Evolutionary conservation across 2,888 invertebrate genomes (phyloP), one percentile per base, ranked within the genome.

Genomic region (Dryobota labecula): DNA sequence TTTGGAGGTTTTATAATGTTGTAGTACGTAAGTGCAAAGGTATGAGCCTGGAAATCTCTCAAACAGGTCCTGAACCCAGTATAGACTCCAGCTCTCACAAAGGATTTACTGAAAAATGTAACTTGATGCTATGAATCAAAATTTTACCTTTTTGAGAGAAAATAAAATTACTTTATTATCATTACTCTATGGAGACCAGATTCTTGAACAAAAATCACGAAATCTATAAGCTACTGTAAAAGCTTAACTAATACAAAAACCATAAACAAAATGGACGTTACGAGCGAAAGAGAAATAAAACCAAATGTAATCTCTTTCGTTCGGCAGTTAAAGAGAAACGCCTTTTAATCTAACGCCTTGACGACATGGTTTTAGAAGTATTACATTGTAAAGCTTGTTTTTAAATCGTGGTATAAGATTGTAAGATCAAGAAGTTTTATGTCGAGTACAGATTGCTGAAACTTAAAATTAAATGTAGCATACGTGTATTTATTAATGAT

Each of bases 221-320:
- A 11, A n/a, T 24, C 5, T 13, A 24, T 6, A 49, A 24, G 13
- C 5, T 24, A 24, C 49, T 49, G 6, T 24, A 49, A 24, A 24
- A 24, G 7, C 27, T 51, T 51, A 49, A 78, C 41, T 69, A 70
- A 77, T 77, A 77, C 47, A 77, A 69, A 70, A 45, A 38, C 41
- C 72, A 66, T 54, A 27, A 73, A 47, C 53, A 33, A 62, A 78
- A 79, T 72, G 11, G 41, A 36, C 33, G 57, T 73, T 72, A 78
- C 79, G 54, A 66, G 27, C 33, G 20, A 54, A 60, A 65, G 24
- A 63, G 51, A 63, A 57, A 66, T 78, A 81, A 78, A 78, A 80
- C 41, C 62, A 63, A 80, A 76, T 64, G 68, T 76, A 78, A 78
- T 78, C 81, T 60, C 45, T n/a, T 75, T 78, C 27, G 5, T 57